phyloP scores from a whole-genome alignment of 1,140 invertebrate genomes.

The Dendrolimus kikuchii region DNA sequence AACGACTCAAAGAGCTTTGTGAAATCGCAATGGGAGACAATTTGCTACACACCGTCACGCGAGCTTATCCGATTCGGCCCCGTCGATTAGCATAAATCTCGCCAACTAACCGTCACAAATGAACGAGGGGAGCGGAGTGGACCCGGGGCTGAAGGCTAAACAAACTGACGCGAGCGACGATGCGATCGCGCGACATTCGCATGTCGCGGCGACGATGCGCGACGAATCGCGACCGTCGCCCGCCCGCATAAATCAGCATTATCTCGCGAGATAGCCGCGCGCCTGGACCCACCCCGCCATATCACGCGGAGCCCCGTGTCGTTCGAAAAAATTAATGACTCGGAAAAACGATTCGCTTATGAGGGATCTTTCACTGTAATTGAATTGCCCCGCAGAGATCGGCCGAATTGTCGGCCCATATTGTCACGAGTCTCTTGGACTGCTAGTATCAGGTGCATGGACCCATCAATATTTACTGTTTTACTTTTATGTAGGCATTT shows the following conservation, averaged over 20 bases:
- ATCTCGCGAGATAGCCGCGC: slow-evolving; percentile 68
- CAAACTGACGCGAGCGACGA: slow-evolving; percentile 39
- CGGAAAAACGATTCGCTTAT: slow-evolving; percentile 72
- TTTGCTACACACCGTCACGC: slow-evolving; percentile 62
- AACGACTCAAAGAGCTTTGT: slow-evolving; percentile 32
- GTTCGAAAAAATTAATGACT: slow-evolving; percentile 71
- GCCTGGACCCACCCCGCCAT: slow-evolving; percentile 59
- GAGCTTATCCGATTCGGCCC: slow-evolving; percentile 56
- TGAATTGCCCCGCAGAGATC: slow-evolving; percentile 68
- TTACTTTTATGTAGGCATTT: no score
- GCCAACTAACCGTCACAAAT: slow-evolving; percentile 66
- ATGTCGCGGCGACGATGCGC: slow-evolving; percentile 53
- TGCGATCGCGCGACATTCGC: slow-evolving; percentile 39
- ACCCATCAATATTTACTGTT: no score
- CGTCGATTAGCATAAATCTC: slow-evolving; percentile 70
- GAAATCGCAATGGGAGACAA: slow-evolving; percentile 52
- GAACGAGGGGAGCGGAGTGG: slow-evolving; percentile 26
- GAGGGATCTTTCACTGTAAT: slow-evolving; percentile 71
- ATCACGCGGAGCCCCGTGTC: slow-evolving; percentile 61
- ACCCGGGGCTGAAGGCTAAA: slow-evolving; percentile 21
- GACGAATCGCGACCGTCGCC: slow-evolving; percentile 61
- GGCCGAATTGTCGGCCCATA: slow-evolving; percentile 48
- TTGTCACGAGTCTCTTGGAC: slow-evolving; percentile 11
- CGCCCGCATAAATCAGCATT: slow-evolving; percentile 69
- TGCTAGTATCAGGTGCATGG: not conserved